Base-by-base conservation (phyloP, 2,113 vertebrate species). In the Cynocephalus volans region DNA sequence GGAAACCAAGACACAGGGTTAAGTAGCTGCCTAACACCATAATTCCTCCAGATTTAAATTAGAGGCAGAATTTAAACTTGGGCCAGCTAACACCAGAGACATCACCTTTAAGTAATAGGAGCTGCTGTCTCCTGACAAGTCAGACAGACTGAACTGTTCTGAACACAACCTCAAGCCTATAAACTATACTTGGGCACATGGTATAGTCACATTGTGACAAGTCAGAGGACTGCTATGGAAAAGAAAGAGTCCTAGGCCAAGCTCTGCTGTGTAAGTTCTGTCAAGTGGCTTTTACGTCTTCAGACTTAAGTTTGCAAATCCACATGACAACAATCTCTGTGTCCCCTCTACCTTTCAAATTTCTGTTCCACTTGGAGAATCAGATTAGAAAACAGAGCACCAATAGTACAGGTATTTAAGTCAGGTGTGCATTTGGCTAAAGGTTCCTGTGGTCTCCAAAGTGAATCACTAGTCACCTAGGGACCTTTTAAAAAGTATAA, bases 201-300 rank as follows among this genome's bases (percentile, higher is more conserved):
- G 23, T 41, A 48, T 6, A 24, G 73, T 41, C 41, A 41, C 9
- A 45, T 6, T 2, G 17, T n/a, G 14, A 54, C 7, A 76, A 80
- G 14, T 31, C 18, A 41, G 33, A 52, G 92, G 12, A 19, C 5
- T 0, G 0, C 19, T 14, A 2, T 9, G 15, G 15, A 13, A 41
- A 60, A 81, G 45, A 33, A 77, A 19, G 33, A 1, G 31, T 24
- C 45, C 33, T 28, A 24, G 28, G 19, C 48, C 2, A 28, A 31
- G 9, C 12, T 41, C 6, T 62, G 41, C 10, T 8, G 7, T 15
- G 6, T 23, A 62, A 45, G 36, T 6, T 17, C 26, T 4, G 31
- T 33, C 52, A 48, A 7, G 36, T 58, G 8, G 52, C 26, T 70
- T 45, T 70, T 41, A 41, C 26, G 50, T 21, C 45, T 60, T 6